phyloP scores from a whole-genome alignment of 2,113 vertebrate species.

The Verasper variegatus region DNA sequence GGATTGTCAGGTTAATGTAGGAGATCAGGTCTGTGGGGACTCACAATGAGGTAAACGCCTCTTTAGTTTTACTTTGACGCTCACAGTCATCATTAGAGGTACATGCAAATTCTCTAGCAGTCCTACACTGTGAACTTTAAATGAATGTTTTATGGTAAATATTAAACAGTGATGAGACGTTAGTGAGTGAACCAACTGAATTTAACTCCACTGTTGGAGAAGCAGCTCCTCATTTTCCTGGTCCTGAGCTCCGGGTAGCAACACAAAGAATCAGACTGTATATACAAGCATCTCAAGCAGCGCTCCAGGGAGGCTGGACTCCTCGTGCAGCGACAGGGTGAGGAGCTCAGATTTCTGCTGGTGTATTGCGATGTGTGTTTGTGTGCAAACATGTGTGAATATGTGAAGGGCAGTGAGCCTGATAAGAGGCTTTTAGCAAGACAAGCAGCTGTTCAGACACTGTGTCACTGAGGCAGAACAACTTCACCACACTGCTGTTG shows the following conservation, averaged over 20 bases:
- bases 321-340: background rate
- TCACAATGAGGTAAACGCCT: background rate
- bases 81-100: background rate
- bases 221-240: no score
- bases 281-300: background rate
- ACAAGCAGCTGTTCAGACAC: constrained; percentile 38
- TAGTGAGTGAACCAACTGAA: no score
- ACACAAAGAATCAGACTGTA: background rate
- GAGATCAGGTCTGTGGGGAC: background rate
- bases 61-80: background rate
- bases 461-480: background rate
- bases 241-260: background rate
- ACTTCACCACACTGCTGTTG: constrained; percentile 5
- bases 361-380: background rate
- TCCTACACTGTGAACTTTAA: background rate
- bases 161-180: constrained; percentile 1
- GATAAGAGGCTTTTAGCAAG: constrained; percentile 22
- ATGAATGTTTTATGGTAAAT: background rate
- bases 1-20: background rate
- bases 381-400: background rate
- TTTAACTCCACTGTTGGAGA: no score
- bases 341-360: background rate
- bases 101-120: background rate
- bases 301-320: background rate
- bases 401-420: constrained; percentile 8